A percentile compares a stretch with the other conserved stretches of the same genome.
Conservation (phyloP, 2,797 vertebrate genomes). For the Bucorvus abyssinicus region DNA sequence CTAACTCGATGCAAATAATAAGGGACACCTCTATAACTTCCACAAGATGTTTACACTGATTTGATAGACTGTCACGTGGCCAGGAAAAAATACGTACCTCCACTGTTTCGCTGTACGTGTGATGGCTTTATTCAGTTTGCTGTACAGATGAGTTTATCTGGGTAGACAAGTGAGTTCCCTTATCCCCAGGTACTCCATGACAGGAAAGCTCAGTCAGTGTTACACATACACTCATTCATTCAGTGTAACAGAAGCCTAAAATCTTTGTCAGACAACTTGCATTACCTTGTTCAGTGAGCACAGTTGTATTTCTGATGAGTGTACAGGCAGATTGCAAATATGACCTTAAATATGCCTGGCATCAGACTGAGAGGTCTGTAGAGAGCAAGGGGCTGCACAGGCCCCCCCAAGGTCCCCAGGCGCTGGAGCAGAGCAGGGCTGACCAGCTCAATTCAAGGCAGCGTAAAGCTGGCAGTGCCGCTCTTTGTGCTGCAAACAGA, state of each 20-base stretch:
- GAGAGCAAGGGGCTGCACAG: not conserved
- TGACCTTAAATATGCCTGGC: not conserved
- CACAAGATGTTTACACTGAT: not conserved
- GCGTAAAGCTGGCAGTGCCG: not conserved
- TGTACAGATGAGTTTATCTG: not conserved
- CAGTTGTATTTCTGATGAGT: not conserved
- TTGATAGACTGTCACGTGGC: fast-evolving
- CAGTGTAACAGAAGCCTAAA: not conserved
- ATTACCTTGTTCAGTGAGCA: not conserved
- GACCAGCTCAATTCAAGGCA: not conserved
- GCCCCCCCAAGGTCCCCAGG: not conserved
- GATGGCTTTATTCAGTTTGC: not conserved
- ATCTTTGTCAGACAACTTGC: not conserved
- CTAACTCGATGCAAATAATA: not conserved
- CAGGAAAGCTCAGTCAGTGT: not conserved
- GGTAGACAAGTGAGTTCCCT: not conserved
- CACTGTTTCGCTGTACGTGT: not conserved
- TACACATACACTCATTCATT: not conserved
- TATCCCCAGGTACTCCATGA: not conserved
- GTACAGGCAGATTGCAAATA: not conserved
- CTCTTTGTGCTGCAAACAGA: not conserved
- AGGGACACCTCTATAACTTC: not conserved
- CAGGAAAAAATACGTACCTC: not conserved
- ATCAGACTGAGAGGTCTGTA: not conserved
- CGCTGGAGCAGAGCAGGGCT: not conserved